phyloP scores from a whole-genome alignment of 2,888 invertebrate species.

The Pharmacophagus antenor region DNA sequence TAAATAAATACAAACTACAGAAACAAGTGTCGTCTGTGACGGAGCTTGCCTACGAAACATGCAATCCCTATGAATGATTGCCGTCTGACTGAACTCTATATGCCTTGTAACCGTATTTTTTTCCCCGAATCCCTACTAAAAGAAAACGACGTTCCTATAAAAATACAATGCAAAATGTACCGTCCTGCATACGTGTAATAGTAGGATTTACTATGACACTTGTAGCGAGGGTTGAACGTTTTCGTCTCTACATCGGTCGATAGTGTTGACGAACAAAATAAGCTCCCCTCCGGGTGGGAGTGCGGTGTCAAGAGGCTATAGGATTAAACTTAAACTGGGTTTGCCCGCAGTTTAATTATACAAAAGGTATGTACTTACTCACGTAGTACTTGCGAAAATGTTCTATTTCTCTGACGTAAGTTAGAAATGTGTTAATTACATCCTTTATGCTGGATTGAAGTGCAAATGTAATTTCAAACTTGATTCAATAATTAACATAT shows the following conservation, averaged over 20 bases:
- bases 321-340: conserved; percentile 80
- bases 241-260: conserved; percentile 73
- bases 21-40: conserved; percentile 58
- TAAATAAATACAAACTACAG: conserved; percentile 63
- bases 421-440: conserved; percentile 73
- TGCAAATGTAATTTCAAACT: conserved; percentile 67
- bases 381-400: conserved; percentile 62
- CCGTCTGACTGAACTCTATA: conserved; percentile 63
- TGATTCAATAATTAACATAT: conserved; percentile 44
- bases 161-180: conserved; percentile 55
- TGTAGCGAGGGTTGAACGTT: conserved; percentile 57
- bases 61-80: conserved; percentile 68
- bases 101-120: conserved; percentile 56
- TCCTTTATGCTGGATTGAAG: conserved; percentile 60
- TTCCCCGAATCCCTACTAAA: conserved; percentile 51
- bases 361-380: conserved; percentile 71
- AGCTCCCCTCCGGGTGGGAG: conserved; percentile 70
- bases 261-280: conserved; percentile 79
- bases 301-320: conserved; percentile 80
- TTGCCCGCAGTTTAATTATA: conserved; percentile 78
- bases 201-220: conserved; percentile 62
- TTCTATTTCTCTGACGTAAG: conserved; percentile 58
- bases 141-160: conserved; percentile 45
- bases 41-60: conserved; percentile 64
- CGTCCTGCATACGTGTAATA: conserved; percentile 52